phyloP scores from a whole-genome alignment of 2,888 invertebrate genomes.

The Cryptocephalus primarius region DNA sequence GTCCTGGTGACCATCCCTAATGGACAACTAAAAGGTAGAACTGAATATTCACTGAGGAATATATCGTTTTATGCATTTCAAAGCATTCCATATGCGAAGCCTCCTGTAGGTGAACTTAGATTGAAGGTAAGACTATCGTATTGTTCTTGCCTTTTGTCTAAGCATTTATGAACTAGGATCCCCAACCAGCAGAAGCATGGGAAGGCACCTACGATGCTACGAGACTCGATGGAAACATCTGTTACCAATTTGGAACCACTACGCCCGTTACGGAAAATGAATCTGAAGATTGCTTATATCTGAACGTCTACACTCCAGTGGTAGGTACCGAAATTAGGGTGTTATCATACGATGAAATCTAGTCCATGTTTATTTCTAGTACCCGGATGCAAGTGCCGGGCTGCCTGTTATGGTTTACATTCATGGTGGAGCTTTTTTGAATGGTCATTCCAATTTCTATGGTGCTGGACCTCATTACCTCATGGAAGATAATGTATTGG shows the following conservation, averaged over 20 bases:
- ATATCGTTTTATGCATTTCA: constrained; percentile 14
- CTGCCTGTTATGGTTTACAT: constrained; percentile 34
- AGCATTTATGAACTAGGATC: no score
- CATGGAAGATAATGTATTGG: constrained; percentile 26
- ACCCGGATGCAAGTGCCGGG: not conserved
- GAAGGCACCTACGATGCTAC: no score
- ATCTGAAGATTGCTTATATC: no score
- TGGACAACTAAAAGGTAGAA: constrained; percentile 5
- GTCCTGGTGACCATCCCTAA: constrained; percentile 3
- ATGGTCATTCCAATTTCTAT: constrained; percentile 21
- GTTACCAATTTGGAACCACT: no score
- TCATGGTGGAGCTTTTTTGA: constrained; percentile 34
- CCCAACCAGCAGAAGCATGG: no score
- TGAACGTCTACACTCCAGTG: no score
- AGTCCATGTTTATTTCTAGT: no score
- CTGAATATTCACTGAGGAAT: constrained; percentile 3
- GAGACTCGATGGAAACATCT: no score
- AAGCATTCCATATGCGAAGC: constrained; percentile 17
- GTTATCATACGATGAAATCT: no score
- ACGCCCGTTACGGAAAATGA: no score
- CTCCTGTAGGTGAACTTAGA: constrained; percentile 16
- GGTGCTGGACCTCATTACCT: constrained; percentile 28
- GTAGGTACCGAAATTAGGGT: no score
- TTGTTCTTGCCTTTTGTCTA: no score
- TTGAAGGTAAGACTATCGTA: constrained; percentile 11